Evolutionary conservation across 2,797 vertebrate species (phyloP).

Genomic region (Scarus forsteni): DNA sequence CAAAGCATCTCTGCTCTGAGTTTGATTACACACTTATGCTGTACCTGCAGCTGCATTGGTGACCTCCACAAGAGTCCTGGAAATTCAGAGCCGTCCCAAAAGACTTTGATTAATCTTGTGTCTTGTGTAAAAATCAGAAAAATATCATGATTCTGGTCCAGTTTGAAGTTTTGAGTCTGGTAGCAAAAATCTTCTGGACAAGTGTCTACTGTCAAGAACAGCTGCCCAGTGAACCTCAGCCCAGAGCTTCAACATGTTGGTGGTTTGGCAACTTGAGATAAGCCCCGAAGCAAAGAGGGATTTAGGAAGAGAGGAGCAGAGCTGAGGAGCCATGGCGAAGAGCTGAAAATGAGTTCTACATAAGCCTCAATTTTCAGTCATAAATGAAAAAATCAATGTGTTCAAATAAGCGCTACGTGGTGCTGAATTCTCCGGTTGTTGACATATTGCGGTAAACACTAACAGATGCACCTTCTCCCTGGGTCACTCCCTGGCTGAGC

Average conservation of each 20-base stretch:
- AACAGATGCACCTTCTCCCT: conserved; percentile 75
- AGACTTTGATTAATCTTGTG: no score
- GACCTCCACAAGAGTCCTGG: no score
- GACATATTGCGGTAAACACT: conserved; percentile 77
- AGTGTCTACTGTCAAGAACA: neutral
- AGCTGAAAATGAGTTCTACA: conserved; percentile 31
- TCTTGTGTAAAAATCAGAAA: no score
- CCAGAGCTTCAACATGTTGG: conserved; percentile 14
- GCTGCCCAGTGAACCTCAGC: conserved; percentile 19
- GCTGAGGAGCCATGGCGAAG: conserved; percentile 11
- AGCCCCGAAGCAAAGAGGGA: conserved; percentile 37
- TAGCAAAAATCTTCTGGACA: conserved; percentile 5
- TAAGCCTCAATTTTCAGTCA: conserved; percentile 30
- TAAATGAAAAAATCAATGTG: conserved; percentile 59
- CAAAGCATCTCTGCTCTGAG: no score
- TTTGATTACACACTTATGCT: no score
- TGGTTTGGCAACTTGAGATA: conserved; percentile 36
- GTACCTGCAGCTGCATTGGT: no score
- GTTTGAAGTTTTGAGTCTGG: conserved; percentile 7
- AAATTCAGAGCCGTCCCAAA: no score
- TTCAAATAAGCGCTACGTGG: conserved; percentile 31
- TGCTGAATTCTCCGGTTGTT: conserved; percentile 56
- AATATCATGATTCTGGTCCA: no score
- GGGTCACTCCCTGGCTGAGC: conserved; percentile 72
- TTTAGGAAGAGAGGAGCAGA: conserved; percentile 19